Evolutionary conservation across 2,888 invertebrate genomes (phyloP), one percentile per base, ranked within the genome.

Genomic region (Polylopha cassiicola): DNA sequence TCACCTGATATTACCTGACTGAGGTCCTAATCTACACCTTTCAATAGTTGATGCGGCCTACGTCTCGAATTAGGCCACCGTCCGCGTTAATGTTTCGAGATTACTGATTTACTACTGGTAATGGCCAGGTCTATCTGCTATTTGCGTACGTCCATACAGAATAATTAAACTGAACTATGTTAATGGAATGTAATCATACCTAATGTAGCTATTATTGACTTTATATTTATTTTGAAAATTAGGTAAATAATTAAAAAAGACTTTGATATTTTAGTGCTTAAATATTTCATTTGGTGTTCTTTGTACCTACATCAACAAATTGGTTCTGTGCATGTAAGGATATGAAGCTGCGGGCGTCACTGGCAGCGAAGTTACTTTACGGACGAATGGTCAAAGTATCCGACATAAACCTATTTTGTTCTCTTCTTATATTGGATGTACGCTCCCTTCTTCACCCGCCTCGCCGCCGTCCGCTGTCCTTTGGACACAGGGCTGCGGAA

Each of bases 391-490:
- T 85, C 85, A 85, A 85, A 85, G 85, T 84, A 78, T 82, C 79
- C 76, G 76, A 80, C 82, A 81, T 85, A 85, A 85, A 85, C 82
- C 84, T 82, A 85, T 85, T 85, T 85, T 81, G 82, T 82, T 82
- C 80, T 82, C 78, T 84, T 85, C 84, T 85, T 84, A 84, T 84
- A 84, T 85, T 84, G 81, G 79, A 84, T 81, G 74, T 80, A 64
- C 77, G 69, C 73, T 75, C 81, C 80, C 79, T 78, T 80, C 80
- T 76, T 76, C 67, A 61, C 72, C 70, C 72, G 65, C 70, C 62
- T 60, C 59, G 44, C 44, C 57, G 50, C 58, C 61, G 73, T 64
- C 67, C 71, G 68, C 68, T 73, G 73, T 73, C 77, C 78, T 72
- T 64, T 65, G 53, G 45, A 43, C n/a, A 17, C 61, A 82, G 82